Conservation (phyloP, 1,140 invertebrate species). For the Caerostris darwini region DNA sequence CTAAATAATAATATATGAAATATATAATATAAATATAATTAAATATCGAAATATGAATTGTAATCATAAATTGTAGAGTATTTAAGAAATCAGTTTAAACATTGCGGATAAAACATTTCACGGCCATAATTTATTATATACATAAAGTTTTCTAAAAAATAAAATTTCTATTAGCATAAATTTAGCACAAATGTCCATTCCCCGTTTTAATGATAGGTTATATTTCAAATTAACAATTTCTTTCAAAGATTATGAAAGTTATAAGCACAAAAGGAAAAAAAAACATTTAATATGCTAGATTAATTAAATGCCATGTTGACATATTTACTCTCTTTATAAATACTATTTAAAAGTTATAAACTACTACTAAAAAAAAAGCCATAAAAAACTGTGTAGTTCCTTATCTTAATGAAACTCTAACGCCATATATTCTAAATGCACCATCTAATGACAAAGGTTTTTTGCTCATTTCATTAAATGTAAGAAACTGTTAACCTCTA, state of each 20-base stretch:
- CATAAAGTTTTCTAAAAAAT: no score
- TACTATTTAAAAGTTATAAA: not conserved
- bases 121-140: no score
- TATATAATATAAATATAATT: no score
- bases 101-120: no score
- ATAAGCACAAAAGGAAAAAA: not conserved
- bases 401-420: not conserved
- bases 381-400: not conserved
- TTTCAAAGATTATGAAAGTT: not conserved
- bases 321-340: not conserved
- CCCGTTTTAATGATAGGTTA: not conserved
- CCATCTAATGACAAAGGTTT: not conserved
- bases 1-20: no score
- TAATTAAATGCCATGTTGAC: not conserved
- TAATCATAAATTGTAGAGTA: no score
- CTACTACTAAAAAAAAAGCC: not conserved
- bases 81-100: no score
- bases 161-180: not conserved
- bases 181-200: not conserved
- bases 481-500: not conserved
- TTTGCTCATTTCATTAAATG: not conserved
- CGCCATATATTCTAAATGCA: not conserved
- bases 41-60: no score
- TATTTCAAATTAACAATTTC: not conserved
- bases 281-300: not conserved